Evolutionary conservation across 2,888 invertebrate genomes (phyloP), one percentile per base, ranked within the genome.

Genomic region (Plebejus melissa): DNA sequence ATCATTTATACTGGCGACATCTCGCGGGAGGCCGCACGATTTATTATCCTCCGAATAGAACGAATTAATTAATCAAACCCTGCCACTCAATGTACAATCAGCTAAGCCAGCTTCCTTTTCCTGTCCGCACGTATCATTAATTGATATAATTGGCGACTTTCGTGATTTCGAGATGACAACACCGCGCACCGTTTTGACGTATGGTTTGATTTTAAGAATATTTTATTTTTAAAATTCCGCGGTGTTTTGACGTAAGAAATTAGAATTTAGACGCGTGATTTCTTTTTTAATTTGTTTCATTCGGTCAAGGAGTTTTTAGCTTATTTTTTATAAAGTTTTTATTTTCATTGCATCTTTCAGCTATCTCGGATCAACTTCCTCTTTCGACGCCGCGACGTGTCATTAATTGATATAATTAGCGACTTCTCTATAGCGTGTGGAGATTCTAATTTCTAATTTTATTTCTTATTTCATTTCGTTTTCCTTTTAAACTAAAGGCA

Each of bases 51-150:
- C 84, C 87, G 87, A 88, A 87, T 87, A 86, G 81, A 85, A 84
- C 86, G 83, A 88, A 92, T 92, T 92, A 93, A 93, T 93, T 93
- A 93, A 93, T 93, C 92, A 92, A 91, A 89, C 82, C 88, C 91
- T 89, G 92, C 91, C 92, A 89, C 82, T 91, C 90, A 90, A 86
- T 83, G 85, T 85, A 91, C 89, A 90, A 91, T 91, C 90, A 81
- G 86, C 89, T 88, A 88, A 90, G 82, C 87, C 82, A 82, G 88
- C 84, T 93, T 93, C 91, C 91, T 88, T 88, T 92, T 93, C 92
- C 92, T 90, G 91, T 90, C 89, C 84, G 84, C 89, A 88, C 89
- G 88, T 90, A 88, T 82, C 89, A 90, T 93, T 91, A 91, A 92
- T 91, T 91, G 91, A 89, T 88, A 89, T 92, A 92, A 92, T 93